Conservation (phyloP, 2,888 invertebrate genomes). For the Athalia circularis region DNA sequence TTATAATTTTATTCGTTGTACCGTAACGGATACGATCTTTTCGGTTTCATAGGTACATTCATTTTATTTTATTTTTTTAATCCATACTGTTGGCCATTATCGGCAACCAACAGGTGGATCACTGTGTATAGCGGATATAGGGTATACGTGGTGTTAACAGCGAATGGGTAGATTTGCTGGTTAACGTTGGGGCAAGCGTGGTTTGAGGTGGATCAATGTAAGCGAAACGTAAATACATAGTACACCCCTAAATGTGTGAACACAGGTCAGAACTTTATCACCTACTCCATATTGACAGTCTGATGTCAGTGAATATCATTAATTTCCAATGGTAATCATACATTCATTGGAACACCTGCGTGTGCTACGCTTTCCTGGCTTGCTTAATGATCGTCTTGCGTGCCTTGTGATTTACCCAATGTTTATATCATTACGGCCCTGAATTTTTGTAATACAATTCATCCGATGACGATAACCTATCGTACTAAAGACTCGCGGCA, state of each 20-base stretch:
- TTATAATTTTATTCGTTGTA: background rate
- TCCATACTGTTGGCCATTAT: slow-evolving; percentile 14
- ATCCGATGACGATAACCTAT: no score
- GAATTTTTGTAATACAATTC: background rate
- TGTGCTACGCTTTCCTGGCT: slow-evolving; percentile 9
- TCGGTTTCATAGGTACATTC: background rate
- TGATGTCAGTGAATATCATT: slow-evolving; percentile 45
- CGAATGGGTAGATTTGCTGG: slow-evolving; percentile 47
- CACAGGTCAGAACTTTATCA: slow-evolving; percentile 31
- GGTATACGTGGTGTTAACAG: slow-evolving; percentile 28
- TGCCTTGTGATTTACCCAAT: background rate
- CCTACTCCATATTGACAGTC: slow-evolving; percentile 43
- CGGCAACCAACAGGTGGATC: slow-evolving; percentile 44
- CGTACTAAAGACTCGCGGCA: background rate
- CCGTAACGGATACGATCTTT: background rate
- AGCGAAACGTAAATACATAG: slow-evolving; percentile 50
- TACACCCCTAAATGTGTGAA: slow-evolving; percentile 45
- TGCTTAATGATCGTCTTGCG: slow-evolving; percentile 32
- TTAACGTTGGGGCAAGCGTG: slow-evolving; percentile 42
- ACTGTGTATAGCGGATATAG: background rate
- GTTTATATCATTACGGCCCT: background rate
- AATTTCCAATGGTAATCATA: slow-evolving; percentile 22
- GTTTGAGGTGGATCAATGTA: slow-evolving; percentile 45
- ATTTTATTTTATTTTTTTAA: slow-evolving; percentile 21
- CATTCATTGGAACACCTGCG: background rate